phyloP scores from a whole-genome alignment of 2,797 vertebrate genomes.

The Lutjanus campechanus region DNA sequence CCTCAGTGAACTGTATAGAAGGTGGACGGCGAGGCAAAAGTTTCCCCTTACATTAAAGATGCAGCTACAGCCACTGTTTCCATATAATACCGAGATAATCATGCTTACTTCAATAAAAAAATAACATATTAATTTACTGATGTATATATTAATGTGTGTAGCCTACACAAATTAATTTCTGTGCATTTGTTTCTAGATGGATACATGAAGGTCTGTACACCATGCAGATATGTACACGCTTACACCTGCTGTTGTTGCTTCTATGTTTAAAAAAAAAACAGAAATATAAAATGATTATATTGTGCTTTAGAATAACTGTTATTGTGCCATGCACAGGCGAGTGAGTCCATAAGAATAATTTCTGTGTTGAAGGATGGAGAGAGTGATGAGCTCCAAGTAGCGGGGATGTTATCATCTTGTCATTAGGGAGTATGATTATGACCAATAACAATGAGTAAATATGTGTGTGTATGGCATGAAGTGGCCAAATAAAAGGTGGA shows the following conservation, averaged over 20 bases:
- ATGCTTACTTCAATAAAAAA: neutral
- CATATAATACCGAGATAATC: conserved; percentile 19
- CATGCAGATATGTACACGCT: neutral
- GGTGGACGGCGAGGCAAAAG: neutral
- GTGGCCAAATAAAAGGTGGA: conserved; percentile 3
- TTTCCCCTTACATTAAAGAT: conserved; percentile 8
- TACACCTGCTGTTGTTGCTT: conserved; percentile 4
- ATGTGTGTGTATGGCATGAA: neutral
- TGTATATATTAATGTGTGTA: neutral
- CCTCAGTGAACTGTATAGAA: conserved; percentile 37
- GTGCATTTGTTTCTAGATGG: neutral
- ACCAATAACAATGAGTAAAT: conserved; percentile 7
- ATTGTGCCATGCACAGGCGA: neutral
- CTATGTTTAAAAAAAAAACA: neutral
- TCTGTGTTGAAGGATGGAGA: neutral
- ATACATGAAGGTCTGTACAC: neutral
- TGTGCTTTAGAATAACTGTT: too few species aligned
- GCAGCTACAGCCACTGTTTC: neutral
- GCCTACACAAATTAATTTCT: neutral
- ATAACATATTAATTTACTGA: neutral
- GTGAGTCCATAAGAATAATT: neutral
- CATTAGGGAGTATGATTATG: conserved; percentile 5
- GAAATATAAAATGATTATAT: neutral
- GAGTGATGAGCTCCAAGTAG: neutral
- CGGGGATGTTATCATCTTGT: conserved; percentile 2